Base-by-base conservation (phyloP, 2,797 vertebrate species). In the Myotis pilosus region DNA sequence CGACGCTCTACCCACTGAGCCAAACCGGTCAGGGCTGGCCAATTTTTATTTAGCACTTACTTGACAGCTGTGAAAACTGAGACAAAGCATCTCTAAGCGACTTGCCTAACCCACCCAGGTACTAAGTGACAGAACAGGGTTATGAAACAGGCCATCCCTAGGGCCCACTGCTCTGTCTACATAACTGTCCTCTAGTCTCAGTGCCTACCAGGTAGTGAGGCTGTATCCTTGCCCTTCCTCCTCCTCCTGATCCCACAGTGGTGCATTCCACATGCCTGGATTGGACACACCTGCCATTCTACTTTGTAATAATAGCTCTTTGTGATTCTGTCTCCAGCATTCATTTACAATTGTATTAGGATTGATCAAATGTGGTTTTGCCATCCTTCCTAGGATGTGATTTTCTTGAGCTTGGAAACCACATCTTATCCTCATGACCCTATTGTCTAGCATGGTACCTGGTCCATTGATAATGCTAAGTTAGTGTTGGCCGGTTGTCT, bases 1-100 rank as follows among this genome's bases (percentile, higher is more conserved):
- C 38, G 38, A 38, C 6, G 38, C 38, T 38, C 38, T 38, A 38
- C 1, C 38, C 38, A 38, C 38, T 38, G 38, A 38, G 38, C 38
- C 38, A 38, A 38, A 38, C 38, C 38, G 38, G 38, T 38, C 38
- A 38, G 38, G 38, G 38, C 38, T 33, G 33, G 28, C 33, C 33
- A 41, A 10, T 28, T 94, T 87, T 87, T 84, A 53, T 62, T 72
- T 51, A 87, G 33, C 36, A 33, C 13, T 86, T 79, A 60, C 4
- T 87, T 90, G 19, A 53, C 30, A 86, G 38, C 12, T 36, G 7
- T 53, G 36, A 41, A 95, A 90, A 79, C 0, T 6, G 69, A 92
- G 51, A n/a, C 22, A 33, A 33, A 51, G 6, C n/a, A n/a, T 87
- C 36, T 23, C 49, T 30, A 68, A 68, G 38, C 49, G 49, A 79